These are phyloP conservation scores for Yponomeuta plumbellus DNA, from an alignment of 2,888 invertebrate species.

Conservation along the genomic window DNA sequence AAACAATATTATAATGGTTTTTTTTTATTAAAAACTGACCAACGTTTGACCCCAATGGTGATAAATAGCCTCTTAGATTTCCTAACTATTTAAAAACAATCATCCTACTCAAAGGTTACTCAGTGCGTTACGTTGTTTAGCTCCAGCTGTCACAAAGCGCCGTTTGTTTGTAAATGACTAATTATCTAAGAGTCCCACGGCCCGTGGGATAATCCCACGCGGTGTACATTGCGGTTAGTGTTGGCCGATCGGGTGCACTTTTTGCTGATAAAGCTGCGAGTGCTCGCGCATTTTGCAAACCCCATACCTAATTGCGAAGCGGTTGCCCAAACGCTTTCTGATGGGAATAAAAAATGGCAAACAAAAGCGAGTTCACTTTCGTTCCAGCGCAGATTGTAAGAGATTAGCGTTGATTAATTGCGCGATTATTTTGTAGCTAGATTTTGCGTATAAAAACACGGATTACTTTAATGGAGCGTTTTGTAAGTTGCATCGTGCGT, in stretches of 20 bases:
- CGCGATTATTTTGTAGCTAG: conserved; percentile 37
- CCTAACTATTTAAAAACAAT: conserved; percentile 6
- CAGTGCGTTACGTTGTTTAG: conserved; percentile 8
- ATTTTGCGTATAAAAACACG: conserved; percentile 6
- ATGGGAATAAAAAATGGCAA: conserved; percentile 52
- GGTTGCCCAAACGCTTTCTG: conserved; percentile 49
- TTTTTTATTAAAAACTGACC: no score
- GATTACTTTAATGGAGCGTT: not conserved
- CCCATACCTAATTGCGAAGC: conserved; percentile 33
- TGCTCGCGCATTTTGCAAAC: conserved; percentile 35
- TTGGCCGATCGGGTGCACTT: conserved; percentile 48
- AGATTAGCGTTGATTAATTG: conserved; percentile 36
- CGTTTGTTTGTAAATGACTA: conserved; percentile 55
- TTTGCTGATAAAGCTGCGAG: conserved; percentile 46
- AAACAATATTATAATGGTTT: no score
- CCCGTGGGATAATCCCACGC: conserved; percentile 67
- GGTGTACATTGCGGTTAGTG: conserved; percentile 31
- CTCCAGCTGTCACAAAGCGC: conserved; percentile 39
- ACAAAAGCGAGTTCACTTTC: conserved; percentile 54
- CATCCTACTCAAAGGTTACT: conserved; percentile 13
- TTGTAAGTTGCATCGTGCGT: conserved; percentile 2
- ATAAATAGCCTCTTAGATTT: not conserved
- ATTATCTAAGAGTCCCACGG: conserved; percentile 40
- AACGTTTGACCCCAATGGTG: no score
- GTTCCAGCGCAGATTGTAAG: conserved; percentile 44